Conservation (phyloP, 1,140 invertebrate species). For the Dryas iulia region DNA sequence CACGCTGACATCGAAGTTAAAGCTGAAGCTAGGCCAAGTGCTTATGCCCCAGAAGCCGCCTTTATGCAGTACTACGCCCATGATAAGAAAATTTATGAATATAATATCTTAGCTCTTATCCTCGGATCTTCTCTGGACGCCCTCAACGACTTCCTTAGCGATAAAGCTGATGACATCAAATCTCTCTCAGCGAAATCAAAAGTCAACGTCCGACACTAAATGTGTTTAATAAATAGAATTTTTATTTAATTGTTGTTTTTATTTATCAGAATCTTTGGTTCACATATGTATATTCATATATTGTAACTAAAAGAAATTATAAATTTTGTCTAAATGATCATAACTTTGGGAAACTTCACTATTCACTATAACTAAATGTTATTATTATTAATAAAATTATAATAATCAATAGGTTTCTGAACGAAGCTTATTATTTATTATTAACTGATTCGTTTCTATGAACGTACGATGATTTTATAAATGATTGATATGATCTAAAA, state of each 20-base stretch:
- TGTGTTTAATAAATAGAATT: neutral
- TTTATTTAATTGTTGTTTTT: neutral
- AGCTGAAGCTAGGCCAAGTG: slow-evolving; percentile 41
- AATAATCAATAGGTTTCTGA: too few species aligned
- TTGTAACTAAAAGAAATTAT: too few species aligned
- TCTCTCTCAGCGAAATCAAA: neutral
- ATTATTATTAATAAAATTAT: too few species aligned
- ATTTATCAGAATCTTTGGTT: neutral
- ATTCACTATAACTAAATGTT: too few species aligned
- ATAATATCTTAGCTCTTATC: neutral
- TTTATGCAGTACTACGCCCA: slow-evolving; percentile 54
- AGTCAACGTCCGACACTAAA: neutral
- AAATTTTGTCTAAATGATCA: too few species aligned
- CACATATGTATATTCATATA: too few species aligned
- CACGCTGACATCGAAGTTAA: slow-evolving; percentile 31
- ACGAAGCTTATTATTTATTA: too few species aligned
- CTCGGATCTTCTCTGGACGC: neutral
- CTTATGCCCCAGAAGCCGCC: slow-evolving; percentile 47
- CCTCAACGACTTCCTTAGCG: neutral
- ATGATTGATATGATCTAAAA: too few species aligned
- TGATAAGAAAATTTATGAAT: slow-evolving; percentile 41
- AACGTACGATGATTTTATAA: too few species aligned
- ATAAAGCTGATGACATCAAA: neutral
- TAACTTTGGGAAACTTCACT: too few species aligned
- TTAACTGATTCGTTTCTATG: too few species aligned